Conservation (phyloP, 1,140 invertebrate genomes). For the Anadara kagoshimensis region DNA sequence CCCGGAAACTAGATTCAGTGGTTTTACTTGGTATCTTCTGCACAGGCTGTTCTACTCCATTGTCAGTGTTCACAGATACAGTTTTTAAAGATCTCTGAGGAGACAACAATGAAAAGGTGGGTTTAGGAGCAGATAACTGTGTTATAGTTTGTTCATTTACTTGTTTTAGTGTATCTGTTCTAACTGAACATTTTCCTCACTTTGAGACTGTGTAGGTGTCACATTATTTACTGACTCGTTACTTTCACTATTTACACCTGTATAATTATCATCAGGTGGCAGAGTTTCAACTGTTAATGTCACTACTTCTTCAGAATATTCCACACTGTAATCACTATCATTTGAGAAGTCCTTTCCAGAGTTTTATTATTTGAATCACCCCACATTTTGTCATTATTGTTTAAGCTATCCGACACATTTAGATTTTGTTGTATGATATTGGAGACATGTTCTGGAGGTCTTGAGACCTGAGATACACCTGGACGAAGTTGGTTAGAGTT, state of each 20-base stretch:
- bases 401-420: too few relatives aligned
- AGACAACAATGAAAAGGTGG: too few relatives aligned
- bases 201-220: conserved; percentile 61
- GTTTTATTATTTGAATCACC: too few relatives aligned
- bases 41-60: background rate
- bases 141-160: too few relatives aligned
- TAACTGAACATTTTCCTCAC: conserved; percentile 6
- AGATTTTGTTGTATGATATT: background rate
- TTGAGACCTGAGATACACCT: background rate
- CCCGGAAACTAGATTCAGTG: conserved; percentile 31
- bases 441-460: conserved; percentile 6
- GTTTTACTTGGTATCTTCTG: conserved; percentile 4
- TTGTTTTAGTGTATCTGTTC: too few relatives aligned
- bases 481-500: background rate
- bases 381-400: too few relatives aligned
- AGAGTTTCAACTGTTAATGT: background rate
- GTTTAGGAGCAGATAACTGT: too few relatives aligned
- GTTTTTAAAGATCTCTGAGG: conserved; percentile 26
- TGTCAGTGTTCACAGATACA: conserved; percentile 51
- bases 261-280: too few relatives aligned
- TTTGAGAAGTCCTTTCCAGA: too few relatives aligned
- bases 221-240: conserved; percentile 48
- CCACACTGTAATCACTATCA: background rate
- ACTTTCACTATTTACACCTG: conserved; percentile 13
- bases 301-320: background rate